phyloP scores from a whole-genome alignment of 2,113 vertebrate genomes.

The Oceanites oceanicus region DNA sequence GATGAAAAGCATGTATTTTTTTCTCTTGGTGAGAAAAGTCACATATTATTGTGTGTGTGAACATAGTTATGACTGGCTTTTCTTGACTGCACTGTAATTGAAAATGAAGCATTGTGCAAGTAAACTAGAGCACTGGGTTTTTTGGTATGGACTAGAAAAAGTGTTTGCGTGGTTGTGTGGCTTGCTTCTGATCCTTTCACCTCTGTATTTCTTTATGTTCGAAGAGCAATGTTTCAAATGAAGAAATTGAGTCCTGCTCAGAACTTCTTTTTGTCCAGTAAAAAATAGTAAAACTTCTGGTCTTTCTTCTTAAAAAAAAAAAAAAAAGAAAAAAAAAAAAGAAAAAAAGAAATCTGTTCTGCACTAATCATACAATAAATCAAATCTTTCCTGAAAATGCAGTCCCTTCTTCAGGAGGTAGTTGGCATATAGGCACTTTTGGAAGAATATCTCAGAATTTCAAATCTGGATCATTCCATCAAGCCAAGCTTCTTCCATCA shows the following conservation, averaged over 20 bases:
- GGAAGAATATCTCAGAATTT: neutral
- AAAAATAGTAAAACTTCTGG: neutral
- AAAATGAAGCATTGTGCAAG: neutral
- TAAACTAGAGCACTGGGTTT: neutral
- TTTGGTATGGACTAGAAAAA: neutral
- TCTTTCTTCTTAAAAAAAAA: neutral
- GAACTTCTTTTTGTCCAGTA: neutral
- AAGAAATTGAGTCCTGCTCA: neutral
- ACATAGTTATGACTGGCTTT: neutral
- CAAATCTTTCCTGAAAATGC: neutral
- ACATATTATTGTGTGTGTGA: neutral
- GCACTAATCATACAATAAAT: neutral
- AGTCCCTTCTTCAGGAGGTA: neutral
- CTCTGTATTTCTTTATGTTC: neutral
- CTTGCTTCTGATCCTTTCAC: neutral
- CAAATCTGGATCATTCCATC: neutral
- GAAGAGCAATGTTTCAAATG: neutral
- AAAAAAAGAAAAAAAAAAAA: too few relatives aligned
- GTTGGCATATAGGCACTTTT: neutral
- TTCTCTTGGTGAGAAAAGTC: neutral
- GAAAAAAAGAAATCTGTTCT: accelerated
- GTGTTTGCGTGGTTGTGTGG: neutral
- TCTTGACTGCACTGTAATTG: neutral
- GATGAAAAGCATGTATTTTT: neutral
- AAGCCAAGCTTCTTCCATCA: neutral